A percentile compares a stretch with the other conserved stretches of the same genome.
Conservation (phyloP, 2,888 invertebrate species). For the Monoplex corrugatus region DNA sequence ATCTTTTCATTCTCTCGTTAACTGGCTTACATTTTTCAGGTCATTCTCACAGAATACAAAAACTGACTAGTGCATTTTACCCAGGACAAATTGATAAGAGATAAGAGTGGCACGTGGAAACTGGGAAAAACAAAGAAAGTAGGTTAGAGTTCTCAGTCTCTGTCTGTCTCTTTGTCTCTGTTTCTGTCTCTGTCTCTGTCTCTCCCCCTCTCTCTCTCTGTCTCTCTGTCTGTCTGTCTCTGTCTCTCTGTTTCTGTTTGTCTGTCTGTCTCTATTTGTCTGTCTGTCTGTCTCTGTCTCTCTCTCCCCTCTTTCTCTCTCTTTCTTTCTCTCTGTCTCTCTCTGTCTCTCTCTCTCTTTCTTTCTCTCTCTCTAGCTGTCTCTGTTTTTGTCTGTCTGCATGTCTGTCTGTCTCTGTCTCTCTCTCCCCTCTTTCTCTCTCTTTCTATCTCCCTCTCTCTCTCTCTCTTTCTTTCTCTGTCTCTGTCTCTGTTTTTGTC, state of each 20-base stretch:
- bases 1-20: no score
- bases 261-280: no score
- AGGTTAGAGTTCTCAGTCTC: no score
- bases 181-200: neutral
- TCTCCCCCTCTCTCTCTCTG: neutral
- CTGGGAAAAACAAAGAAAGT: no score
- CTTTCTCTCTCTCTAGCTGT: neutral
- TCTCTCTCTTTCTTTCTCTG: neutral
- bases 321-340: no score
- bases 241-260: neutral
- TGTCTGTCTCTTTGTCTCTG: no score
- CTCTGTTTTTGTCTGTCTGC: neutral
- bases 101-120: no score
- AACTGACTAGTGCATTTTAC: no score
- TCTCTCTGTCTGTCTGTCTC: neutral
- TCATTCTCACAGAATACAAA: no score
- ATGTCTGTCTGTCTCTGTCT: neutral
- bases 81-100: no score
- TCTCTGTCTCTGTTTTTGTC: no score
- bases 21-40: no score
- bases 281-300: neutral
- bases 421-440: neutral
- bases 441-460: neutral
- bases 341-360: neutral
- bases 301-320: neutral